Conservation (phyloP, 2,888 invertebrate species). For the Euclidia mi region DNA sequence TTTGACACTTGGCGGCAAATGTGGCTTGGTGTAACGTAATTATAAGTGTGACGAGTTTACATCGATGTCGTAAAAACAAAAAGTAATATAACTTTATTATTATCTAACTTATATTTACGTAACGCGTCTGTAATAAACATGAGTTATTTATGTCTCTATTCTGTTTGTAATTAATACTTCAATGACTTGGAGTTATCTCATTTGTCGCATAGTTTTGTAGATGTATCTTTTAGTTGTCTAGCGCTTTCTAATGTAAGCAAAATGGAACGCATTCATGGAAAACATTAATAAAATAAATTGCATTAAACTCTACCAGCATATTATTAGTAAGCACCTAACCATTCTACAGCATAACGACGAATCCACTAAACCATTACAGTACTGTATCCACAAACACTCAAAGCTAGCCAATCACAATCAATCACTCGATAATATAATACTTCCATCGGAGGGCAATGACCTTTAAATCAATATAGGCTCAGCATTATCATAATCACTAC, state of each 20-base stretch:
- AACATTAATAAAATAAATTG: too few species aligned
- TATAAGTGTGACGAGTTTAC: conserved; percentile 15
- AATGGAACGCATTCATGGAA: too few species aligned
- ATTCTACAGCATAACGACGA: too few species aligned
- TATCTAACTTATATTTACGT: conserved; percentile 24
- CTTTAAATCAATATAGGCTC: neutral
- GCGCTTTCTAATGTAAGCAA: too few species aligned
- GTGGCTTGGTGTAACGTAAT: conserved; percentile 17
- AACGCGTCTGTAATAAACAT: conserved; percentile 14
- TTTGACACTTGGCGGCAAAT: conserved; percentile 55
- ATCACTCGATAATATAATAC: conserved; percentile 6
- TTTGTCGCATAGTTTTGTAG: neutral
- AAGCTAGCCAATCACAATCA: conserved; percentile 12
- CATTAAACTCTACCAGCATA: too few species aligned
- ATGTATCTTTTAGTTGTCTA: too few species aligned
- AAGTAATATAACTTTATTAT: conserved; percentile 22
- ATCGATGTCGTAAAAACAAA: conserved; percentile 17
- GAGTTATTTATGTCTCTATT: conserved; percentile 8
- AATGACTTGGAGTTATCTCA: too few species aligned
- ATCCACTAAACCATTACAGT: too few species aligned
- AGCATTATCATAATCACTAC: conserved; percentile 3
- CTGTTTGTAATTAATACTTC: conserved; percentile 8
- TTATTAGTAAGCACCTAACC: too few species aligned
- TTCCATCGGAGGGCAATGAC: conserved; percentile 8
- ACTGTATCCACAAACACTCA: neutral